Conservation (phyloP, 2,797 vertebrate species). For the Kryptopterus vitreolus region DNA sequence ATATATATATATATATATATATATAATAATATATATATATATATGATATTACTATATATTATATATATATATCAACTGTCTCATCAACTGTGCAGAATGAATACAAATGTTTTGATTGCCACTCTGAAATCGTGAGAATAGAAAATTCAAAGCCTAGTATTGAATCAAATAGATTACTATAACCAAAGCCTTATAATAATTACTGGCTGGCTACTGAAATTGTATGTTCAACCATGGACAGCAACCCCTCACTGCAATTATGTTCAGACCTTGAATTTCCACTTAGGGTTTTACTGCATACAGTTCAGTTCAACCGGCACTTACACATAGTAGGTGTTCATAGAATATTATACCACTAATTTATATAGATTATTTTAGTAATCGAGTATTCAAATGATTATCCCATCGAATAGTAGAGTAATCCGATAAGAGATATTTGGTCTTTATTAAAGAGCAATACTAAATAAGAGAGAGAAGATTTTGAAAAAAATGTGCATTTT, state of each 20-base stretch:
- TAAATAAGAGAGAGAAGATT: too few species aligned
- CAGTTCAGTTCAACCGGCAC: slow-evolving; percentile 13
- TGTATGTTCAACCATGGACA: not conserved
- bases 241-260: not conserved
- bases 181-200: slow-evolving; percentile 2
- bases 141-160: not conserved
- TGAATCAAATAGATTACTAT: not conserved
- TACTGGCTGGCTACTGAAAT: slow-evolving; percentile 7
- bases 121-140: not conserved
- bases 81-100: not conserved
- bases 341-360: not conserved
- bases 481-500: too few species aligned
- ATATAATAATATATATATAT: too few species aligned
- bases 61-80: too few species aligned
- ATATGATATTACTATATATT: too few species aligned
- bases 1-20: too few species aligned
- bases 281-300: slow-evolving; percentile 17
- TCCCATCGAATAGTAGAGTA: too few species aligned
- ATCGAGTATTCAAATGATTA: too few species aligned
- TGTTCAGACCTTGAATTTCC: slow-evolving; percentile 18
- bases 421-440: too few species aligned
- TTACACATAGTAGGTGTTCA: not conserved
- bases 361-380: too few species aligned
- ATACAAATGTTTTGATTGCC: not conserved
- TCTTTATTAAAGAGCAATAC: too few species aligned